phyloP scores from a whole-genome alignment of 2,113 vertebrate species.

The Misgurnus mizolepis region DNA sequence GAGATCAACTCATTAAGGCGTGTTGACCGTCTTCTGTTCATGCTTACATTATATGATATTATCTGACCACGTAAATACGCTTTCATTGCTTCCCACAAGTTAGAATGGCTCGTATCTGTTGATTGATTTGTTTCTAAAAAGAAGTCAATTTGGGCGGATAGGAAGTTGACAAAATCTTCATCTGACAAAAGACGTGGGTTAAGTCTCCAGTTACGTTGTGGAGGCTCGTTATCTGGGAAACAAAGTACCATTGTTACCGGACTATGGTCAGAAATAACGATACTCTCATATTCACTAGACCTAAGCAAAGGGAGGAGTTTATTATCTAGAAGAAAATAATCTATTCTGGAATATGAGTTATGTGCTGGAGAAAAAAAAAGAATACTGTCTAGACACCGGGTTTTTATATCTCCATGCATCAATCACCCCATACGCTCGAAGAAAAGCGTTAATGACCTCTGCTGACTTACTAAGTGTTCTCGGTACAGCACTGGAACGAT shows the following conservation, averaged over 20 bases:
- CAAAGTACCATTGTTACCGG: not conserved
- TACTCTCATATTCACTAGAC: not conserved
- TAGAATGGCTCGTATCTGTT: not conserved
- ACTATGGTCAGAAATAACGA: constrained; percentile 2
- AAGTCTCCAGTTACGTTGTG: not conserved
- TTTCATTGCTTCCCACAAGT: constrained; percentile 12
- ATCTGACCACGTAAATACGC: constrained; percentile 25
- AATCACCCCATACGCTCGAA: too few relatives aligned
- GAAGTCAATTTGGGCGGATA: not conserved
- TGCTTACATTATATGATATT: not conserved
- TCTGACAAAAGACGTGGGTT: constrained; percentile 4
- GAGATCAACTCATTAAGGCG: too few relatives aligned
- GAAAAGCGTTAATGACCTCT: too few relatives aligned
- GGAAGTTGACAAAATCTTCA: not conserved
- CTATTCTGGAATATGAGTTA: not conserved
- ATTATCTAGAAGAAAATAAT: constrained; percentile 3
- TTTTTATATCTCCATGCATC: not conserved
- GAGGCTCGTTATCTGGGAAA: not conserved
- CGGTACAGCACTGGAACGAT: too few relatives aligned
- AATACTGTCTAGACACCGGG: not conserved
- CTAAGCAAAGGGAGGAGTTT: not conserved
- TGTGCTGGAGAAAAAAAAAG: constrained; percentile 22
- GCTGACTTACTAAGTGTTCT: too few relatives aligned
- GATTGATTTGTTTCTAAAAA: not conserved
- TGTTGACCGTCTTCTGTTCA: too few relatives aligned